Evolutionary conservation across 2,888 invertebrate species (phyloP), one percentile per base, ranked within the genome.

Genomic region (Eutolmus rufibarbis): DNA sequence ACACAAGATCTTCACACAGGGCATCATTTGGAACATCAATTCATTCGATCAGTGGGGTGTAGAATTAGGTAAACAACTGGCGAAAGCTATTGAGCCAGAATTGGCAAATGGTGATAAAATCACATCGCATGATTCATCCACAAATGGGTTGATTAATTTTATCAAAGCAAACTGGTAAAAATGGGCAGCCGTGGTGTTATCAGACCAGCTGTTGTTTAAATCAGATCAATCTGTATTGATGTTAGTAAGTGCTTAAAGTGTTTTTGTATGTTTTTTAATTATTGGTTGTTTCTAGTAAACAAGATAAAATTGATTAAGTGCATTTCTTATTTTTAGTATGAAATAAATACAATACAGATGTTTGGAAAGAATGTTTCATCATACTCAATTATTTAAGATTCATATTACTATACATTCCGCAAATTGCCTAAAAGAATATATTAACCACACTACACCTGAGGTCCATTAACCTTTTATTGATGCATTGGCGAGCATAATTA

Each of bases 1-100:
- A 92, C 99, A 99, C 93, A 99, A 99, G 93, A 99, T 99, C 90
- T 99, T 99, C 94, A 96, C 97, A 0, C 99, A 99, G 93, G 99
- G 99, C 74, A 96, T 98, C 78, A 97, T 99, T 91, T 99, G 99
- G 99, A 97, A 99, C 93, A 98, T 99, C 91, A 99, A 99, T 93
- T 99, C 99, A 0, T 99, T 97, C 93, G 99, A 99, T 94, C 99
- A 99, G 91, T 99, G 99, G 99, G 99, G 99, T 51, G 99, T 99
- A 85, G 99, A 99, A 93, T 94, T 99, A 90, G 99, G 99, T 86
- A 99, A 99, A 92, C 98, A 99, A 92, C 93, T 99, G 90, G 99
- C 99, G 0, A 99, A 99, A 93, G 97, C 96, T n/a, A 99, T 99
- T 90, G 98, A 99, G 92, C 97, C 98, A 0, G 99, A 99, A 92